Evolutionary conservation across 2,888 invertebrate genomes (phyloP), one percentile per base, ranked within the genome.

Genomic region (Belgica antarctica): DNA sequence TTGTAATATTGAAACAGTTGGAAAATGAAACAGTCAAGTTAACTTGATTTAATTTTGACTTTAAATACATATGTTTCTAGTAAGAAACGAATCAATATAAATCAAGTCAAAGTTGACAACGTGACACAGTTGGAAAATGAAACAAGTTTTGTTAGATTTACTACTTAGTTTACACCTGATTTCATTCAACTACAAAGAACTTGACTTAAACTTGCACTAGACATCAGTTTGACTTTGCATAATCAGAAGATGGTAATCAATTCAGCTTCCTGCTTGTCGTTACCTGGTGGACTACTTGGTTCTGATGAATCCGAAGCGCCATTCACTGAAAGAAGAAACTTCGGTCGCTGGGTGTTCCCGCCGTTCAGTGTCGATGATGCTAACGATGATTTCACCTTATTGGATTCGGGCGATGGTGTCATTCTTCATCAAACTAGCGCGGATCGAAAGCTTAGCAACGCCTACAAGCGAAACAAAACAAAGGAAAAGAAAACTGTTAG

Each of bases 201-300:
- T n/a, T n/a, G n/a, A n/a, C n/a, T n/a, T n/a, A n/a, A n/a, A n/a
- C n/a, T n/a, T n/a, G n/a, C n/a, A n/a, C n/a, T n/a, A n/a, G n/a
- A n/a, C n/a, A n/a, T n/a, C n/a, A n/a, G n/a, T n/a, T n/a, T n/a
- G n/a, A n/a, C n/a, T n/a, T n/a, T n/a, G n/a, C n/a, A n/a, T n/a
- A n/a, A n/a, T n/a, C n/a, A n/a, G n/a, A n/a, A n/a, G n/a, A n/a
- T n/a, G n/a, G n/a, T n/a, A n/a, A n/a, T n/a, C n/a, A n/a, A n/a
- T n/a, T n/a, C n/a, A n/a, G n/a, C n/a, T n/a, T n/a, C n/a, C n/a
- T n/a, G n/a, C n/a, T n/a, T n/a, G n/a, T n/a, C n/a, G 17, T 52
- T 57, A 68, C 68, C 68, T 57, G 68, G 52, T n/a, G 68, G 57
- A 57, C 46, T 68, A 34, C 34, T 68, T n/a, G 68, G 57, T 27